phyloP scores from a whole-genome alignment of 2,888 invertebrate species.

The Phrixothrix hirtus region DNA sequence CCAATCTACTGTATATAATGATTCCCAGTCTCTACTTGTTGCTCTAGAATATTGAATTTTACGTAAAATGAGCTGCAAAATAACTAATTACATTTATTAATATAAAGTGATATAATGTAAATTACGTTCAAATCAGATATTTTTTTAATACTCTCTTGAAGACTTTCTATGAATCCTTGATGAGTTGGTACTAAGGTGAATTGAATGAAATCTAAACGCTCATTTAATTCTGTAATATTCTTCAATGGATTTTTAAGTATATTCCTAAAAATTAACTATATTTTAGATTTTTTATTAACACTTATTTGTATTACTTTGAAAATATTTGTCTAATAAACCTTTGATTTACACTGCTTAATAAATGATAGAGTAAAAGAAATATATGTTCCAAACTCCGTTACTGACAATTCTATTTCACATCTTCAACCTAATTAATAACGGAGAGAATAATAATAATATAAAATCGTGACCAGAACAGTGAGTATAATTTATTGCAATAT shows the following conservation, averaged over 20 bases:
- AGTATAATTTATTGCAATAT: too few relatives aligned
- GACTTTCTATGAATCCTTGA: slow-evolving; percentile 63
- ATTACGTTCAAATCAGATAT: slow-evolving; percentile 67
- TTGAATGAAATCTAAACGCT: slow-evolving; percentile 70
- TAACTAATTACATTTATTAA: neutral
- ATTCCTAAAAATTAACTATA: slow-evolving; percentile 56
- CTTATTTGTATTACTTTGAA: neutral
- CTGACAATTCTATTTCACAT: too few relatives aligned
- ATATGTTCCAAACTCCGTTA: too few relatives aligned
- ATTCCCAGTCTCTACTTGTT: slow-evolving; percentile 69
- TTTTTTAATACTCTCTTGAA: slow-evolving; percentile 64
- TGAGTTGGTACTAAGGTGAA: slow-evolving; percentile 69
- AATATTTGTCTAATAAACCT: too few relatives aligned
- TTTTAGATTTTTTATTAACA: too few relatives aligned
- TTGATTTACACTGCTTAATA: too few relatives aligned
- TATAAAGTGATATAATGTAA: slow-evolving; percentile 18
- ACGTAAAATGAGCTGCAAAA: slow-evolving; percentile 62
- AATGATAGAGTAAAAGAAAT: too few relatives aligned
- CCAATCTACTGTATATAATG: slow-evolving; percentile 66
- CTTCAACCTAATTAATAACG: too few relatives aligned
- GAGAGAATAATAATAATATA: too few relatives aligned
- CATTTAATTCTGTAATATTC: slow-evolving; percentile 62
- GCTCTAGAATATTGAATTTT: slow-evolving; percentile 68
- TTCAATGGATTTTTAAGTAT: slow-evolving; percentile 73
- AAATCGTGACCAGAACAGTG: too few relatives aligned